Evolutionary conservation across 37 sponge, comb jelly and placozoan genomes (phyloP), one percentile per base, ranked within the genome.

Genomic region (Spongilla lacustris): DNA sequence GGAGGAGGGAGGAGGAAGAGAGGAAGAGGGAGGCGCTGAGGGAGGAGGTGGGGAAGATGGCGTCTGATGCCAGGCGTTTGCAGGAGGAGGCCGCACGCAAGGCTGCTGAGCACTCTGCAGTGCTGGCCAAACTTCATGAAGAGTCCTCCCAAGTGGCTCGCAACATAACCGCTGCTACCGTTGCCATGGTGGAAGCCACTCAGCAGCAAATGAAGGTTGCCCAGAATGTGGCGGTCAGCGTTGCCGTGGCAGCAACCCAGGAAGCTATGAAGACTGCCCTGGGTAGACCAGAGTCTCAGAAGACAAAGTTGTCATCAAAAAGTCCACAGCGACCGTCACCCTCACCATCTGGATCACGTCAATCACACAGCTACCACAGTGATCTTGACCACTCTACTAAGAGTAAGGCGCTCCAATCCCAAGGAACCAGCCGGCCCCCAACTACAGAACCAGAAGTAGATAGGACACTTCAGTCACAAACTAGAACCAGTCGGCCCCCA

Each of bases 181-280:
- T 22, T 6, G 81, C 89, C 30, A 82, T 81, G 36, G 75, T 88
- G 29, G 34, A 38, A 29, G 68, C 81, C 2, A 77, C 88, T 19
- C 72, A 50, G 66, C 77, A 82, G 34, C 92, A 91, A 75, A 32
- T 87, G 37, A 50, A 88, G 46, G 71, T 68, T 22, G 92, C 89
- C 32, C 92, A 80, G 33, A 50, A 41, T 33, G 75, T 88, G 75
- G 86, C 89, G 1, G 81, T 67, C 5, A 73, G 83, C 50, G 89
- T 81, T 8, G 93, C 93, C 35, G 69, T 84, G 27, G 84, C 81
- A 33, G 93, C 93, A 13, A 83, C 90, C 13, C 58, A 78, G 41
- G 83, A 84, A 26, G 89, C 89, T 0, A 90, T 93, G 23, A 58
- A 71, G 73, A 80, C 68, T 36, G 87, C 83, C 2, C 74, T 88